These are phyloP conservation scores for Diorhabda carinulata DNA, from an alignment of 1,140 invertebrate genomes.

Conservation along the genomic window DNA sequence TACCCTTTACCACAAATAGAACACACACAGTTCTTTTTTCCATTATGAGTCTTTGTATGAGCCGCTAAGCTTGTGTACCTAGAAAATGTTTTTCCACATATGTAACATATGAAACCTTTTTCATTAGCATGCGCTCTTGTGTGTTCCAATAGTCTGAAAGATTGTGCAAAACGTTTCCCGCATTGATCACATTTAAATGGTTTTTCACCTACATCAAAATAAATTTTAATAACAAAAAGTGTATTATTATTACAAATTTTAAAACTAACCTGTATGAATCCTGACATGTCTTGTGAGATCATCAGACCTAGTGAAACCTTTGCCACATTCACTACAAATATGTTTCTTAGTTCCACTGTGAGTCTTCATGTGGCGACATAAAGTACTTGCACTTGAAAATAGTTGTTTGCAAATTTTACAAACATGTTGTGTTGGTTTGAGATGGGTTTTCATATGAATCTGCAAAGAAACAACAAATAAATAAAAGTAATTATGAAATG, in stretches of 20 bases:
- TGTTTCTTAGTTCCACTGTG: conserved; percentile 54
- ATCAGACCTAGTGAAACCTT: conserved; percentile 50
- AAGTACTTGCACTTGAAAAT: conserved; percentile 50
- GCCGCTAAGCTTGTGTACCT: conserved; percentile 43
- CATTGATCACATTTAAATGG: conserved; percentile 60
- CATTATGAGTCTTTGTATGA: conserved; percentile 48
- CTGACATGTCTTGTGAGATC: conserved; percentile 54
- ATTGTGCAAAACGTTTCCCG: conserved; percentile 47
- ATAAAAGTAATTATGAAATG: no score
- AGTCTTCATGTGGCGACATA: conserved; percentile 47
- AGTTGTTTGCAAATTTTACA: conserved; percentile 50
- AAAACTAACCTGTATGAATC: conserved; percentile 45
- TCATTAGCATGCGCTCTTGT: conserved; percentile 60
- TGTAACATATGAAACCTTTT: conserved; percentile 57
- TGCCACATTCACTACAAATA: conserved; percentile 57
- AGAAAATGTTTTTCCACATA: conserved; percentile 52
- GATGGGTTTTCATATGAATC: conserved; percentile 28
- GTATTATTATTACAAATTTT: background rate
- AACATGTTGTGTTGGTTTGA: conserved; percentile 29
- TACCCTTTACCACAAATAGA: conserved; percentile 43
- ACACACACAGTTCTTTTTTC: conserved; percentile 44
- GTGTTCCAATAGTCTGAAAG: conserved; percentile 56
- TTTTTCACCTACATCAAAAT: conserved; percentile 46
- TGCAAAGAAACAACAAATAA: conserved; percentile 9
- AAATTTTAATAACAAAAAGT: background rate